Evolutionary conservation across 2,888 invertebrate species (phyloP).

Genomic region (Ametastegia equiseti): DNA sequence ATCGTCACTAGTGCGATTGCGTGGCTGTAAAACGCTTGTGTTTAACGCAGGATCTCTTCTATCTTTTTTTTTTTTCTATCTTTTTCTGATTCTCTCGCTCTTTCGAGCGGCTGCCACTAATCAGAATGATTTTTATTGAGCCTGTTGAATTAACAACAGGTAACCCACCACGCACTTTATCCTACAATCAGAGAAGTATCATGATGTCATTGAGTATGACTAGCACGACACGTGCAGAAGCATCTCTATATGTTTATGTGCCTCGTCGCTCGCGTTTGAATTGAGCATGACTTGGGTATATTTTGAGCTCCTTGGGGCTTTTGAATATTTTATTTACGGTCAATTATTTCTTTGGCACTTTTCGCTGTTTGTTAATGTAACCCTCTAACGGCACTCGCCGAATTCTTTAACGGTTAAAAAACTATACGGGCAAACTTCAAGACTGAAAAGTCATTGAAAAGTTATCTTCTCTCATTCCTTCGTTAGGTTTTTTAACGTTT

Average conservation of each 20-base stretch:
- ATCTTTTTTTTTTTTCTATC: too few relatives aligned
- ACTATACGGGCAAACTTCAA: not conserved
- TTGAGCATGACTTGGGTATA: not conserved
- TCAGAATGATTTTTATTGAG: conserved; percentile 28
- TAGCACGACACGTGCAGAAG: not conserved
- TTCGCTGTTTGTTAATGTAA: not conserved
- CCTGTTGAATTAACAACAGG: conserved; percentile 41
- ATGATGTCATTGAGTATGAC: conserved; percentile 34
- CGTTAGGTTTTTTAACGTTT: not conserved
- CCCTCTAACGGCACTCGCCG: not conserved
- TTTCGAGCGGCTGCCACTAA: not conserved
- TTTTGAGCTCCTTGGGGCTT: not conserved
- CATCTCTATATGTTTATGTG: not conserved
- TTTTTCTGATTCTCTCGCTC: too few relatives aligned
- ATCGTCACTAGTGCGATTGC: not conserved
- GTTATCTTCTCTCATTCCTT: not conserved
- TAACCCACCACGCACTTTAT: not conserved
- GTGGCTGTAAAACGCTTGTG: not conserved
- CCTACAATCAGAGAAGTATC: not conserved
- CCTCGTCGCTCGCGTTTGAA: not conserved
- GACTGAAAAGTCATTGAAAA: not conserved
- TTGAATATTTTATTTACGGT: not conserved
- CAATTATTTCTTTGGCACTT: not conserved
- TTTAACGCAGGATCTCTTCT: conserved; percentile 1
- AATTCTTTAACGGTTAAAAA: not conserved